Percentiles rank a stretch among this genome's conserved stretches.
These are phyloP conservation scores for Ectropis crepuscularia DNA, from an alignment of 2,888 invertebrate genomes.

Conservation along the genomic window DNA sequence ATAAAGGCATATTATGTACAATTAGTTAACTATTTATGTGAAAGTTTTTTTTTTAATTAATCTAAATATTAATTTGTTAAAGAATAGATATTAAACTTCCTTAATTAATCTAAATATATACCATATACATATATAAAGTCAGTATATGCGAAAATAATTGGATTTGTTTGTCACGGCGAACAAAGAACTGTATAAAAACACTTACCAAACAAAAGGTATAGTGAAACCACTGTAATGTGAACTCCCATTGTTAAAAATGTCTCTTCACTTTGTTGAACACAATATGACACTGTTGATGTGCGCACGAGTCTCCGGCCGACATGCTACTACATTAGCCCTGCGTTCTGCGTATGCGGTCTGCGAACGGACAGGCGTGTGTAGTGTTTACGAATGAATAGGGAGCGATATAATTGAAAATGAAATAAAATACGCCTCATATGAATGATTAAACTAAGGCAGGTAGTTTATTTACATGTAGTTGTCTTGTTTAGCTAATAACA, in stretches of 20 bases:
- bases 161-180: neutral
- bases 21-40: too few relatives aligned
- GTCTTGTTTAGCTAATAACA: too few relatives aligned
- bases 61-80: too few relatives aligned
- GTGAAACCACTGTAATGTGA: slow-evolving; percentile 35
- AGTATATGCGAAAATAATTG: too few relatives aligned
- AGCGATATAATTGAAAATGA: slow-evolving; percentile 37
- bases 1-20: too few relatives aligned
- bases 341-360: slow-evolving; percentile 30
- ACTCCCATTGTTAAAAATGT: slow-evolving; percentile 40
- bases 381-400: slow-evolving; percentile 15
- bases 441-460: slow-evolving; percentile 3
- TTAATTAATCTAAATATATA: too few relatives aligned
- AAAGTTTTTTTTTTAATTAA: too few relatives aligned
- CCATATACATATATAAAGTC: too few relatives aligned
- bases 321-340: slow-evolving; percentile 32
- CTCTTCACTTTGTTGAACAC: slow-evolving; percentile 14
- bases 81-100: too few relatives aligned
- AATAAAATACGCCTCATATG: slow-evolving; percentile 27
- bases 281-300: slow-evolving; percentile 38
- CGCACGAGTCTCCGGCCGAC: slow-evolving; percentile 40
- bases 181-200: neutral
- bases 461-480: too few relatives aligned
- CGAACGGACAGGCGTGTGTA: slow-evolving; percentile 14
- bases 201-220: slow-evolving; percentile 47